These are phyloP conservation scores for Cancer borealis DNA, from an alignment of 2,888 invertebrate genomes.

Conservation along the genomic window DNA sequence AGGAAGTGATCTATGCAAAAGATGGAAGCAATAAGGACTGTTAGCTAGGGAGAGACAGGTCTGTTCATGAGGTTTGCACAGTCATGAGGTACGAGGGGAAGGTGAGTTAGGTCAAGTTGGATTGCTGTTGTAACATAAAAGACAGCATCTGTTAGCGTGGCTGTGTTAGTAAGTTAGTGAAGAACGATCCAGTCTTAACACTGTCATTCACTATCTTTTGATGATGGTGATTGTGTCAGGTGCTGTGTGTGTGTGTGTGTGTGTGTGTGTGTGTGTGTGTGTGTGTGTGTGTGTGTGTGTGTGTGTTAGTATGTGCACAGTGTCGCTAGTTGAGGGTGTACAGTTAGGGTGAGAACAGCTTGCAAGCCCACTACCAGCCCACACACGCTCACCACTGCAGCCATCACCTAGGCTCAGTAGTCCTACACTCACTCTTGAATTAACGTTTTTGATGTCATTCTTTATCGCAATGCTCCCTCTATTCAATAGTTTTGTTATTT, in stretches of 20 bases:
- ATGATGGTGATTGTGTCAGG: background rate
- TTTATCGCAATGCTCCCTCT: conserved; percentile 41
- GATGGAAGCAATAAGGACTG: background rate
- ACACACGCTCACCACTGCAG: background rate
- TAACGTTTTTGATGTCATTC: background rate
- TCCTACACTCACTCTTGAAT: background rate
- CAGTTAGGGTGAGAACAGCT: background rate
- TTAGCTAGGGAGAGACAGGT: background rate
- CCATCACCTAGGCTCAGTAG: background rate
- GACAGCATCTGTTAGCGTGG: no score
- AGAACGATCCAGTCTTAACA: background rate
- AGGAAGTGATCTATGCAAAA: background rate
- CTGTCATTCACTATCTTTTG: background rate
- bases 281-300: background rate
- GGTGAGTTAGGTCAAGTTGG: background rate
- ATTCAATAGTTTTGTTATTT: conserved; percentile 67
- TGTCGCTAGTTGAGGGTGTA: background rate
- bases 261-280: background rate
- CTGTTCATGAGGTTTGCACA: background rate
- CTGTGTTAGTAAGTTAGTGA: background rate
- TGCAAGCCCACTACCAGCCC: background rate
- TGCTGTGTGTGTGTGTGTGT: background rate
- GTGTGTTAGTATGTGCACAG: background rate
- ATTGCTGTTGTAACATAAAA: no score
- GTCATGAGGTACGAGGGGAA: background rate